Evolutionary conservation across 2,797 vertebrate genomes (phyloP), one percentile per base, ranked within the genome.

Genomic region (Hoplostethus mediterraneus): DNA sequence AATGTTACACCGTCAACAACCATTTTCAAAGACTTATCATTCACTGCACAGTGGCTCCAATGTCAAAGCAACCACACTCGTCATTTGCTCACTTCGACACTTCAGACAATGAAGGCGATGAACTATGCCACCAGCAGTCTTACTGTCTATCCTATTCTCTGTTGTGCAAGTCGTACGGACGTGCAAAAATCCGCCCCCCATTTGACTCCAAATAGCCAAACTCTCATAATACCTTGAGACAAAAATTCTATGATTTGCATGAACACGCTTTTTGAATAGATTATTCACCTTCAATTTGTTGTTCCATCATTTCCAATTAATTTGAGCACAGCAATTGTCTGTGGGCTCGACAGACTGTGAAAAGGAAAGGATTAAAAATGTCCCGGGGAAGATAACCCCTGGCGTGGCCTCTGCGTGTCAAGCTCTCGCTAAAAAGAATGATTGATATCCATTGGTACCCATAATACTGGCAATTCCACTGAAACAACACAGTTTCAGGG

Each of bases 291-390:
- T 76, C 82, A 84, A 84, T 89, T 85, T 86, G 85, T 86, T 84
- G 75, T 85, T 67, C 64, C 60, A 84, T 87, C 83, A 84, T 87
- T 87, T 88, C 80, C 66, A 84, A 85, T 87, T 86, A 84, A 85
- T 74, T 87, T 72, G 59, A 83, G 75, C 85, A 81, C 59, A 66
- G 73, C 71, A 61, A 75, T 79, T 83, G 73, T 83, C 77, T 87
- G 62, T 62, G 73, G 75, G 79, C 66, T 85, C 60, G n/a, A 53
- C 81, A 63, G 67, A 75, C 79, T 82, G 88, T 85, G 77, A 89
- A 86, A 81, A 83, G 74, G 68, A 80, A 80, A 71, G 45, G 33
- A 88, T 87, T 81, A 73, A 66, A 84, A 77, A 73, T 61, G 65
- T 81, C 71, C 70, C 25, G 8, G 63, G 21, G 51, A 79, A 58